Evolutionary conservation across 1,140 invertebrate genomes (phyloP).

Genomic region (Microplitis demolitor): DNA sequence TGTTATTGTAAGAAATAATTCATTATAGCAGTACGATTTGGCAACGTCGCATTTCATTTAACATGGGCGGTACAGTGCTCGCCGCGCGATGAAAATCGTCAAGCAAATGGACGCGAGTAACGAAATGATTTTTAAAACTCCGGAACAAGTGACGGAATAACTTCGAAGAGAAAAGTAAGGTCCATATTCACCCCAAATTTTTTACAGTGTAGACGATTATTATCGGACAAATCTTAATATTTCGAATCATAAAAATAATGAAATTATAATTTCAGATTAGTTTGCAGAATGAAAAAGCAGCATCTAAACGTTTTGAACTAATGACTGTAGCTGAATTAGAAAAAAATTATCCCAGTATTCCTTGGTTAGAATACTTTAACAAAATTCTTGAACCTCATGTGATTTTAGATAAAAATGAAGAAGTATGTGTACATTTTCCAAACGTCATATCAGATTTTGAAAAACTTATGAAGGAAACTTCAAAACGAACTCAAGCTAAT

Average conservation of each 20-base stretch:
- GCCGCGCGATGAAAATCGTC: too few species aligned
- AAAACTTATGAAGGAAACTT: conserved; percentile 60
- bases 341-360: conserved; percentile 73
- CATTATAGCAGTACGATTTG: too few species aligned
- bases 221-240: too few species aligned
- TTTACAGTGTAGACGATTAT: too few species aligned
- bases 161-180: too few species aligned
- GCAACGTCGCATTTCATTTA: too few species aligned
- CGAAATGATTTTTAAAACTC: conserved; percentile 37
- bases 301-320: conserved; percentile 88
- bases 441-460: conserved; percentile 65
- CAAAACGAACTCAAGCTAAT: conserved; percentile 73
- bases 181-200: too few species aligned
- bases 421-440: conserved; percentile 70
- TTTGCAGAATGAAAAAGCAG: conserved; percentile 85
- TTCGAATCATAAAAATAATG: too few species aligned
- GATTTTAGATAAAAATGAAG: conserved; percentile 70
- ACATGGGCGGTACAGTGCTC: too few species aligned
- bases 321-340: conserved; percentile 81
- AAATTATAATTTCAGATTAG: conserved; percentile 71
- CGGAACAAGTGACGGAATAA: too few species aligned
- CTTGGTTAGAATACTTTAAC: conserved; percentile 84
- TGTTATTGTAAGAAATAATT: too few species aligned
- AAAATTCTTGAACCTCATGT: conserved; percentile 69
- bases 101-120: too few species aligned